A percentile compares a stretch with the other conserved stretches of the same genome.
Conservation (phyloP, 2,113 vertebrate species). For the Coreoperca whiteheadi region DNA sequence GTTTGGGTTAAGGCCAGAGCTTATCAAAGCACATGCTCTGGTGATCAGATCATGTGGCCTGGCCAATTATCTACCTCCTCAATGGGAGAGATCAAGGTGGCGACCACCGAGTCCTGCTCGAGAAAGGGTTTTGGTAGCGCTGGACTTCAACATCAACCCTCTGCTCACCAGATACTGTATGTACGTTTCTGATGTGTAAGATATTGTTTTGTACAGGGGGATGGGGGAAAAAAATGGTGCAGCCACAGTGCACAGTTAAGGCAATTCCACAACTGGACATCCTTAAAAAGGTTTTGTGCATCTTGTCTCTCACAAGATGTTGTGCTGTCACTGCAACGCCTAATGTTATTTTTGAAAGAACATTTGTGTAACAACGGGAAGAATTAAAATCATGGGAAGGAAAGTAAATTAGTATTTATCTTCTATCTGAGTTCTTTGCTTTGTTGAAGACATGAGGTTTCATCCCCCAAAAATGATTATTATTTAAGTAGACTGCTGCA, state of each 20-base stretch:
- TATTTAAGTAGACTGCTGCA: not conserved
- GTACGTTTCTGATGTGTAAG: not conserved
- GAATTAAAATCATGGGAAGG: not conserved
- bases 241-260: not conserved
- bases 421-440: not conserved
- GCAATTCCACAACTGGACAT: slow-evolving; percentile 20
- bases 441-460: no score
- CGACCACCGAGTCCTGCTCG: not conserved
- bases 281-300: slow-evolving; percentile 6
- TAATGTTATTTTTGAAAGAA: slow-evolving; percentile 4
- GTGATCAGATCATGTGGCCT: slow-evolving; percentile 34
- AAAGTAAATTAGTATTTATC: slow-evolving; percentile 10
- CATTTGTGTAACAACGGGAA: not conserved
- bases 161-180: not conserved
- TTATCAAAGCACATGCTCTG: slow-evolving; percentile 56
- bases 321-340: not conserved
- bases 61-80: slow-evolving; percentile 25
- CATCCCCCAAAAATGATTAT: no score
- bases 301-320: slow-evolving; percentile 2
- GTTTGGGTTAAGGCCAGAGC: slow-evolving; percentile 40
- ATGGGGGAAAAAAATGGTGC: not conserved
- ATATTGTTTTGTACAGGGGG: not conserved
- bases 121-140: not conserved
- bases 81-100: slow-evolving; percentile 29
- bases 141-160: not conserved